These are phyloP conservation scores for Rhagoletis pomonella DNA, from an alignment of 1,140 invertebrate genomes.

Conservation along the genomic window DNA sequence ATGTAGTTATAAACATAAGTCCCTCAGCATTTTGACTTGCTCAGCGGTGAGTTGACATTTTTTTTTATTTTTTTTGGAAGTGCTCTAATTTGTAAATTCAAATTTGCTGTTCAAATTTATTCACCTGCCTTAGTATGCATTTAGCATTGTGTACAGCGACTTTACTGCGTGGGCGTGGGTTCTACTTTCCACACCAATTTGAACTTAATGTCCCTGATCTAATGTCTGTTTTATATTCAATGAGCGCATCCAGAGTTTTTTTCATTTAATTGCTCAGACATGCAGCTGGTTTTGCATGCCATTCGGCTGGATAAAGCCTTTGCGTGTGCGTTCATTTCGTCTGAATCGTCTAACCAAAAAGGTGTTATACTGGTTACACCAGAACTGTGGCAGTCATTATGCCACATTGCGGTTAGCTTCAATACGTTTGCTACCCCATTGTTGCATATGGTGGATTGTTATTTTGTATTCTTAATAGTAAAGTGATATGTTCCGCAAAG, in stretches of 20 bases:
- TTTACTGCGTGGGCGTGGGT: neutral
- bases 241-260: neutral
- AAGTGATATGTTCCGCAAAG: too few species aligned
- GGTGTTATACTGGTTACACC: constrained; percentile 13
- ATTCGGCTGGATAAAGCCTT: neutral
- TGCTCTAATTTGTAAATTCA: neutral
- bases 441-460: neutral
- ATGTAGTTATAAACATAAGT: too few species aligned
- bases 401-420: neutral
- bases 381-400: neutral
- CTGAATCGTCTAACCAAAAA: neutral
- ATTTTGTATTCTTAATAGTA: neutral
- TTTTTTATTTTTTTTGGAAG: neutral
- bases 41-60: neutral
- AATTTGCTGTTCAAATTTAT: constrained; percentile 15
- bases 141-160: neutral
- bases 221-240: constrained; percentile 31
- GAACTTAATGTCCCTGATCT: neutral
- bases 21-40: neutral
- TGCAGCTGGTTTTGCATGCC: neutral
- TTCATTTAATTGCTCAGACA: constrained; percentile 2
- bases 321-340: neutral
- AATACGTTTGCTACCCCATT: neutral
- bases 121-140: constrained; percentile 43
- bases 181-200: neutral